Evolutionary conservation across 2,113 vertebrate genomes (phyloP).

Genomic region (Montifringilla adamsi): DNA sequence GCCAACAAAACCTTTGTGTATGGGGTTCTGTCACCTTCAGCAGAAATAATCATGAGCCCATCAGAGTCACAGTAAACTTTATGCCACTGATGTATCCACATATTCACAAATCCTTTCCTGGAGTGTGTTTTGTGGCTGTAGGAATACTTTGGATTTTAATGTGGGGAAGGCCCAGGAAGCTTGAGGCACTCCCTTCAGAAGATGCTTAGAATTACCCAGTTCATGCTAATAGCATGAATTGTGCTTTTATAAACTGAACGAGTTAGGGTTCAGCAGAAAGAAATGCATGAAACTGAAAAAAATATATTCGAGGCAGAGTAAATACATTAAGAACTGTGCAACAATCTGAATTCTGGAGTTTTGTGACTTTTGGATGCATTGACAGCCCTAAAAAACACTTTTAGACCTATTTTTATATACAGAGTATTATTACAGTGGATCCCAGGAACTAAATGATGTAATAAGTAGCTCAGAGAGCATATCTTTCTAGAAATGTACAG

Average conservation of each 20-base stretch:
- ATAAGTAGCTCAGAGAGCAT: neutral
- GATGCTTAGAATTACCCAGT: neutral
- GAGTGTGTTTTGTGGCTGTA: accelerated
- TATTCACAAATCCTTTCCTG: neutral
- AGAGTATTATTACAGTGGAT: neutral
- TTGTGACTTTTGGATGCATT: neutral
- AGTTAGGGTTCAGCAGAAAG: neutral
- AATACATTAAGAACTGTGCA: neutral
- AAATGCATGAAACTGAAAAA: neutral
- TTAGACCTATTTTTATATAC: neutral
- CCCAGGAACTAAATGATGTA: neutral
- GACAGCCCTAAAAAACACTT: neutral
- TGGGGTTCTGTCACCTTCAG: neutral
- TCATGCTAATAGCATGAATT: neutral
- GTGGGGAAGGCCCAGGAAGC: neutral
- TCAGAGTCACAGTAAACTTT: neutral
- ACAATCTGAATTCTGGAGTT: neutral
- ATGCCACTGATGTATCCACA: neutral
- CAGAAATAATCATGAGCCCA: neutral
- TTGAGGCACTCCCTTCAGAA: neutral
- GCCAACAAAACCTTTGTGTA: neutral
- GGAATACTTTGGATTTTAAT: neutral
- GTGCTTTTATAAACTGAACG: neutral
- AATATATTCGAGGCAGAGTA: neutral
- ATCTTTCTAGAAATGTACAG: neutral